Evolutionary conservation across 2,888 invertebrate species (phyloP).

Genomic region (Pterostichus niger): DNA sequence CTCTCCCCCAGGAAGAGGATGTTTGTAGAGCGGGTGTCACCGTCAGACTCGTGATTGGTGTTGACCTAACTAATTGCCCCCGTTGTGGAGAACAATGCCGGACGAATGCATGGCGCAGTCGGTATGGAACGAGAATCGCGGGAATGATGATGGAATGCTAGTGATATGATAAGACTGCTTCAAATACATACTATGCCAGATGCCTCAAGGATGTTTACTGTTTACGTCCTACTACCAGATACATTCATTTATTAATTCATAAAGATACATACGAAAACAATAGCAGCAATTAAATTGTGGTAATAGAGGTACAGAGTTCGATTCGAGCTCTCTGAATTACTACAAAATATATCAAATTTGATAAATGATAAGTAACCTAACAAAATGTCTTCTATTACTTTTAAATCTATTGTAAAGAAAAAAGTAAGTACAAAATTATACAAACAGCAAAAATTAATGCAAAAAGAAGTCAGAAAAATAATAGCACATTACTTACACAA

Average conservation of each 20-base stretch:
- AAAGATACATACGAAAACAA: no score
- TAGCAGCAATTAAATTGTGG: no score
- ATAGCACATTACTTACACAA: no score
- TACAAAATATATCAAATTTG: no score
- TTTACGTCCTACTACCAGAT: not conserved
- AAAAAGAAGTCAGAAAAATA: no score
- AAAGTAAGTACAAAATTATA: no score
- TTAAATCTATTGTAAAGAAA: no score
- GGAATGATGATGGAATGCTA: conserved; percentile 39
- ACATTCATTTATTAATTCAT: not conserved
- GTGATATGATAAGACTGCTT: conserved; percentile 38
- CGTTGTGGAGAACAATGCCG: conserved; percentile 59
- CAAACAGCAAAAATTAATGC: no score
- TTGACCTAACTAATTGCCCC: conserved; percentile 65
- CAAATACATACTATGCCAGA: conserved; percentile 11
- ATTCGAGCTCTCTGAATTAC: no score
- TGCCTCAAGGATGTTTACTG: conserved; percentile 42
- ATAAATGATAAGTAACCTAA: no score
- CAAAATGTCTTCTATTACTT: no score
- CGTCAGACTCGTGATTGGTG: conserved; percentile 63
- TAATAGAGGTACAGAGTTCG: no score
- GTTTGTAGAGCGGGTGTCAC: conserved; percentile 62
- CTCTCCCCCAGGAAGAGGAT: conserved; percentile 30
- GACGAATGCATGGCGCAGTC: conserved; percentile 51
- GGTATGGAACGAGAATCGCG: conserved; percentile 5